Evolutionary conservation across 1,140 invertebrate genomes (phyloP).

Genomic region (Aphis gossypii): DNA sequence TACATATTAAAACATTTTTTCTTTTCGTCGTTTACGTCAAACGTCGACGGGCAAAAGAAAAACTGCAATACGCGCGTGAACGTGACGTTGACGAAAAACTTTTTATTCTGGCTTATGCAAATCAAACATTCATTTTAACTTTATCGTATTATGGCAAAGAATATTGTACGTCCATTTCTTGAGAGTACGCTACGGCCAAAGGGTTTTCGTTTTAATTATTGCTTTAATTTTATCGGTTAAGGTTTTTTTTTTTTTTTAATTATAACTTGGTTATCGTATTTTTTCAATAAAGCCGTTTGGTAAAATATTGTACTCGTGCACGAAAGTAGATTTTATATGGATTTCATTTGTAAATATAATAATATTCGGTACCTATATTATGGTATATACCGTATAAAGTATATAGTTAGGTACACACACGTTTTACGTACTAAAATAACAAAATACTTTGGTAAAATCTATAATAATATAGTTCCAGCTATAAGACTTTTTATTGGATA

Average conservation of each 20-base stretch:
- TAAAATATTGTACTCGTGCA: not conserved
- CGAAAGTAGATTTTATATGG: not conserved
- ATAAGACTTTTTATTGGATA: conserved; percentile 2
- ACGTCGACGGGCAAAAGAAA: conserved; percentile 2
- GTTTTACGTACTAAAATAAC: not conserved
- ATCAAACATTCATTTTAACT: conserved; percentile 44
- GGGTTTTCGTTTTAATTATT: not conserved
- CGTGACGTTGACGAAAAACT: conserved; percentile 30
- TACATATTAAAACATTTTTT: conserved; percentile 34
- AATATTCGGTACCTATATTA: not conserved
- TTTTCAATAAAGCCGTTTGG: not conserved
- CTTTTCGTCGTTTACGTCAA: not conserved
- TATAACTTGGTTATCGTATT: not conserved
- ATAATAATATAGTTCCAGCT: not conserved
- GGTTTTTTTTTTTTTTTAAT: not conserved
- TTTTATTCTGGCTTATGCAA: conserved; percentile 7
- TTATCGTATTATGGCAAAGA: not conserved
- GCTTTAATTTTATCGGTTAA: not conserved
- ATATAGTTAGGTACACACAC: not conserved
- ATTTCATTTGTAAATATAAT: not conserved
- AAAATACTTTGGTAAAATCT: not conserved
- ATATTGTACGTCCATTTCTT: not conserved
- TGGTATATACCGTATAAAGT: not conserved
- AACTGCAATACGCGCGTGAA: not conserved
- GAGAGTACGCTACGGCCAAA: not conserved